A percentile compares a stretch with the other conserved stretches of the same genome.
Conservation (phyloP, 1,140 invertebrate genomes). For the Microplitis demolitor region DNA sequence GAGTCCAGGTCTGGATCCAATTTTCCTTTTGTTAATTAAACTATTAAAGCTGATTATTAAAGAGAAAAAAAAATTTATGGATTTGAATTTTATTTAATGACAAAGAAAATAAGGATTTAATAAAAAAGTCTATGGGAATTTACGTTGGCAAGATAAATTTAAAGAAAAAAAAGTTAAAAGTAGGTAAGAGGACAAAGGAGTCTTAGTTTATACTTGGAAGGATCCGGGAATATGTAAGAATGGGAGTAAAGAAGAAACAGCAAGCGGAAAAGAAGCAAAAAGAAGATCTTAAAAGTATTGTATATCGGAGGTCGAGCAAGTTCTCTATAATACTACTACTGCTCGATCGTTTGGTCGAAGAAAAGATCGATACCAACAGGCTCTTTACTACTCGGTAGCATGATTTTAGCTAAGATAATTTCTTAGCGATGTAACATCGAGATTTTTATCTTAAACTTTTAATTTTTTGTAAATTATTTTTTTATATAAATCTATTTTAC, state of each 20-base stretch:
- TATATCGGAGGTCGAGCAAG: background rate
- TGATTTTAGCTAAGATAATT: constrained; percentile 23
- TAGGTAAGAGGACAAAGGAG: constrained; percentile 18
- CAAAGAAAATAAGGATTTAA: background rate
- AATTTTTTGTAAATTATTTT: background rate
- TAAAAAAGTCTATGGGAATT: no score
- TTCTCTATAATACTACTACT: background rate
- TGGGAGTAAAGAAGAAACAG: constrained; percentile 14
- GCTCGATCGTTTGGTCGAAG: background rate
- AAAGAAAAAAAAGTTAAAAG: background rate
- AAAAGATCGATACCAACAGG: background rate
- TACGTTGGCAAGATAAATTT: background rate
- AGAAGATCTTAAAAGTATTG: background rate
- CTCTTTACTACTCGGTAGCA: constrained; percentile 5
- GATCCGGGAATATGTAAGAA: constrained; percentile 33
- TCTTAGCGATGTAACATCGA: constrained; percentile 31
- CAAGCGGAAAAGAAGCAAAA: constrained; percentile 3
- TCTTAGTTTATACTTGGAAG: constrained; percentile 5
- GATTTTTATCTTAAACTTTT: background rate
- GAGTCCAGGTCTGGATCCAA: no score
- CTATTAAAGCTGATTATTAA: no score
- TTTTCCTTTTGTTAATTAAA: no score
- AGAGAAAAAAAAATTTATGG: background rate
- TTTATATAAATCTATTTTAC: background rate
- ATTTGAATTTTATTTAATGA: no score